phyloP scores from a whole-genome alignment of 2,797 vertebrate genomes.

The Epinephelus malabaricus region DNA sequence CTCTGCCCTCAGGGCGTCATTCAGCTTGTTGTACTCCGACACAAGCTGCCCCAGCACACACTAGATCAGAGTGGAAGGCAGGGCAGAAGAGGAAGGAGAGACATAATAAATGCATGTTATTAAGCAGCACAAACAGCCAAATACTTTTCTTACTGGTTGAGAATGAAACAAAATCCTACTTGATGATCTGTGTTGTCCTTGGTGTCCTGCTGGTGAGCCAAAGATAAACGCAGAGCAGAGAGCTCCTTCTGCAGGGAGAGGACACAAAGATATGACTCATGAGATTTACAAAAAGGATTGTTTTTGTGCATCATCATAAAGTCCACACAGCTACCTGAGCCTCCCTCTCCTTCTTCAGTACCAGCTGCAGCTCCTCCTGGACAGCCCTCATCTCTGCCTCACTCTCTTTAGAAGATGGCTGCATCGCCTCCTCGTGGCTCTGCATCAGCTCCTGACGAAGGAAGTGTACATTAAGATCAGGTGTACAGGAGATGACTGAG shows the following conservation, averaged over 20 bases:
- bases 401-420: conserved; percentile 69
- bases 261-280: background rate
- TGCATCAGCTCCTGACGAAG: conserved; percentile 76
- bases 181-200: conserved; percentile 82
- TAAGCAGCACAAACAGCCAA: background rate
- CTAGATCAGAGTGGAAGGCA: conserved; percentile 59
- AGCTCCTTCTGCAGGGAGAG: conserved; percentile 87
- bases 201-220: conserved; percentile 69
- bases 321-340: conserved; percentile 86
- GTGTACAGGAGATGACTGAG: background rate
- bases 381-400: conserved; percentile 86
- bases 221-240: conserved; percentile 85
- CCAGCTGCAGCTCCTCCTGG: conserved; percentile 92
- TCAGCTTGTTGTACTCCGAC: conserved; percentile 91
- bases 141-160: background rate
- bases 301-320: background rate
- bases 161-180: conserved; percentile 78
- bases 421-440: conserved; percentile 71
- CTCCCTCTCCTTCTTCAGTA: conserved; percentile 91
- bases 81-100: background rate
- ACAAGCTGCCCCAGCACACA: conserved; percentile 90
- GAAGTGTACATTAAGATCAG: conserved; percentile 12
- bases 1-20: conserved; percentile 92
- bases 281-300: background rate
- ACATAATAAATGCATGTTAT: background rate